These are phyloP conservation scores for Ametastegia equiseti DNA, from an alignment of 2,888 invertebrate species.

Conservation along the genomic window DNA sequence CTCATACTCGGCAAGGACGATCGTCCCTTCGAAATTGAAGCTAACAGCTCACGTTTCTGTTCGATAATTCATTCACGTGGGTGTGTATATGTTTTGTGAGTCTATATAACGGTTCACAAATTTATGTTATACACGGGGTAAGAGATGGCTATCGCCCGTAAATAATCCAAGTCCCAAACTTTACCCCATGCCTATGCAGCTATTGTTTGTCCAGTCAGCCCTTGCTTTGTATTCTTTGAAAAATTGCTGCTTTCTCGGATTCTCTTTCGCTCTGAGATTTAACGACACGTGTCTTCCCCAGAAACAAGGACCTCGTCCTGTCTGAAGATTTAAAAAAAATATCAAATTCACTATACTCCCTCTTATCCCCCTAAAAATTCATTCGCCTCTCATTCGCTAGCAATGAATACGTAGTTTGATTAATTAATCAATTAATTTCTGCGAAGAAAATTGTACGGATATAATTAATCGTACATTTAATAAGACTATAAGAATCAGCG, in stretches of 20 bases:
- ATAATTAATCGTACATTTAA: neutral
- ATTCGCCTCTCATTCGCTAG: neutral
- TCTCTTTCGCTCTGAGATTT: conserved; percentile 51
- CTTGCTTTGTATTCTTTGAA: conserved; percentile 64
- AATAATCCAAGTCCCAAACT: conserved; percentile 67
- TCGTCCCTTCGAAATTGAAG: neutral
- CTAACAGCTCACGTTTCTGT: neutral
- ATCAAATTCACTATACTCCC: no score
- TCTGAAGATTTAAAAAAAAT: neutral
- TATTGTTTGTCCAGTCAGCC: conserved; percentile 63
- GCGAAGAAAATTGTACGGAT: neutral
- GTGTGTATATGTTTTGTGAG: neutral
- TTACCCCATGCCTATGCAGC: conserved; percentile 58
- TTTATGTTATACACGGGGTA: conserved; percentile 42
- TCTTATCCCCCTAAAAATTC: neutral
- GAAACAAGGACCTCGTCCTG: conserved; percentile 14
- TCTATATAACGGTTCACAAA: conserved; percentile 13
- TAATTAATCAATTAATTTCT: neutral
- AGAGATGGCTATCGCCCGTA: conserved; percentile 62
- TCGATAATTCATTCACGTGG: conserved; percentile 17
- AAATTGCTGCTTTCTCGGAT: conserved; percentile 61
- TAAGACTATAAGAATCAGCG: neutral
- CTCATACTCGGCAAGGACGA: neutral
- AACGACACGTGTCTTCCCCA: conserved; percentile 4
- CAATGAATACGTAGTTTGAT: neutral